A percentile compares a stretch with the other conserved stretches of the same genome.
These are phyloP conservation scores for Sphaeridia pumilis DNA, from an alignment of 2,888 invertebrate species.

Conservation along the genomic window DNA sequence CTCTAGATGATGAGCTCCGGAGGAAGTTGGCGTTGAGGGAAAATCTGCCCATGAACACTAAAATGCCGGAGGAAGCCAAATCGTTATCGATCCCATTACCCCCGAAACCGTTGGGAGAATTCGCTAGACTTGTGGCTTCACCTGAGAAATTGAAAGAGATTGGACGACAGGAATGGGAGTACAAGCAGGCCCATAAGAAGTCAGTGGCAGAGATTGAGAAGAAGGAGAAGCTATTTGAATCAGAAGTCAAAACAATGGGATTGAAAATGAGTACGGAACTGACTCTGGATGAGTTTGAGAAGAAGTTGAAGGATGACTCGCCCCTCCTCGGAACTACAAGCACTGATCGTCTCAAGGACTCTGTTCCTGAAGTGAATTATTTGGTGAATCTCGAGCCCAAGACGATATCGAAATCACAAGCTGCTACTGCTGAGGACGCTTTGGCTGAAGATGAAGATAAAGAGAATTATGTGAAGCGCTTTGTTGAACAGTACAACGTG, in stretches of 20 bases:
- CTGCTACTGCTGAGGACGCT: neutral
- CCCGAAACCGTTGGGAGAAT: slow-evolving; percentile 17
- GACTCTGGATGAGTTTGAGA: slow-evolving; percentile 26
- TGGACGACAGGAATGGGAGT: neutral
- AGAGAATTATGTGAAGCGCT: neutral
- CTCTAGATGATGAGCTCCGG: slow-evolving; percentile 21
- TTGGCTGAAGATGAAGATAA: neutral
- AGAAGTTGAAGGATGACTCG: slow-evolving; percentile 7
- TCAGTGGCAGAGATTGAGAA: slow-evolving; percentile 14
- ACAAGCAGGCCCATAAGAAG: neutral
- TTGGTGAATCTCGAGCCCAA: slow-evolving; percentile 13
- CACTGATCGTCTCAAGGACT: neutral
- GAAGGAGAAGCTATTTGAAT: neutral
- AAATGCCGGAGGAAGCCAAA: neutral
- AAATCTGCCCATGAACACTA: slow-evolving; percentile 21
- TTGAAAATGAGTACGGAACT: slow-evolving; percentile 12
- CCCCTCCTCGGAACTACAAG: too few species aligned
- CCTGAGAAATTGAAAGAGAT: slow-evolving; percentile 6
- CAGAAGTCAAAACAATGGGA: slow-evolving; percentile 15
- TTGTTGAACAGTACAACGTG: slow-evolving; percentile 6
- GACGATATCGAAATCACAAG: neutral
- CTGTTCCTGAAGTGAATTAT: slow-evolving; percentile 19
- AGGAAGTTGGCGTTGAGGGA: slow-evolving; percentile 27
- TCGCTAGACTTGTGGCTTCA: slow-evolving; percentile 23
- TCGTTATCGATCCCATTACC: neutral